Percentiles rank a stretch among this genome's conserved stretches.
Evolutionary conservation across 2,797 vertebrate genomes (phyloP).

Genomic region (Sebastolobus altivelis): DNA sequence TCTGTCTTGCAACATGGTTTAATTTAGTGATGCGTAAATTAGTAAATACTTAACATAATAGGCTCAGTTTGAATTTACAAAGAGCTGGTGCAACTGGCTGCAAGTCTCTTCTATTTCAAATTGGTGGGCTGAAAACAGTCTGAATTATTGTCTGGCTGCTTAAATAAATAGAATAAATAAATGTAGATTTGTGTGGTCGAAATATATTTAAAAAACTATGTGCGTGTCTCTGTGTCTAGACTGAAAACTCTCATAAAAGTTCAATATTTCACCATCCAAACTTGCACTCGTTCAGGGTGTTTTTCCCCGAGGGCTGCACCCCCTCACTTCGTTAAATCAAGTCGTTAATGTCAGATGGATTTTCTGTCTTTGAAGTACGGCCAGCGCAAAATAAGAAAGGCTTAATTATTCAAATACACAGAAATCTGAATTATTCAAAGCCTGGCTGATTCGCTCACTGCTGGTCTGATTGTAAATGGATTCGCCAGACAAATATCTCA

Average conservation of each 20-base stretch:
- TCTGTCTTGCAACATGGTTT: not conserved
- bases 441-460: constrained; percentile 29
- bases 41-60: not conserved
- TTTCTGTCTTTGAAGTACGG: constrained; percentile 29
- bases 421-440: constrained; percentile 61
- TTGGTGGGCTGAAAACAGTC: not conserved
- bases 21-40: not conserved
- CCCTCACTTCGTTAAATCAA: constrained; percentile 6
- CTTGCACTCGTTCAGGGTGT: too few species aligned
- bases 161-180: not conserved
- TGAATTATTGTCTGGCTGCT: not conserved
- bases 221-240: not conserved
- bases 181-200: not conserved
- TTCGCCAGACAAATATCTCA: constrained; percentile 39
- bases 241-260: not conserved
- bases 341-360: constrained; percentile 30
- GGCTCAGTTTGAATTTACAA: not conserved
- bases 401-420: constrained; percentile 46
- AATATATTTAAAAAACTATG: not conserved
- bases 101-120: not conserved
- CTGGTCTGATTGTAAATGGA: constrained; percentile 47
- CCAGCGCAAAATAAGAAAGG: constrained; percentile 9
- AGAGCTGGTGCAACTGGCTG: not conserved
- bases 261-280: not conserved
- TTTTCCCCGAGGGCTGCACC: not conserved